Evolutionary conservation across 2,888 invertebrate genomes (phyloP), one percentile per base, ranked within the genome.

Genomic region (Pseudanteris insignis): DNA sequence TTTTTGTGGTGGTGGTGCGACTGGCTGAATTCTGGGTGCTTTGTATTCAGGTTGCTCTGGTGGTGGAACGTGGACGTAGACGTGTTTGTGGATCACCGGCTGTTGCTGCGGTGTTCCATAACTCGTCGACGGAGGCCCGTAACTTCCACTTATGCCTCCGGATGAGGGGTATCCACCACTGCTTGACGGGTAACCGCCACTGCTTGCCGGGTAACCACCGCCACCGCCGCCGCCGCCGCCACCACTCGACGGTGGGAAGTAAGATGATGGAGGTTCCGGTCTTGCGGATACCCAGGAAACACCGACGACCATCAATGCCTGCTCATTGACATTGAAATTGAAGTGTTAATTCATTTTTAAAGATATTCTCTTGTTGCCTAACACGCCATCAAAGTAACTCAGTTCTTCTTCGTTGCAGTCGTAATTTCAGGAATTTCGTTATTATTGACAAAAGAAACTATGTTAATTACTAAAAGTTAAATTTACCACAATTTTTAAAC

Each of bases 61-160:
- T 50, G 92, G 93, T 37, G 93, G 92, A 10, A 93, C 92, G 80
- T 93, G 93, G 10, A 94, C 92, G 82, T 93, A 94, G 8, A 94
- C 92, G 77, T 93, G 93, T 77, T 94, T 94, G 81, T 93, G 93
- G 41, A 93, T 87, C 28, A 91, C 88, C 55, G 87, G 87, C 72
- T 87, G 88, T 68, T 86, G 86, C 1, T 86, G 85, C 1, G 88
- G 88, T 1, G 83, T 82, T 6, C 83, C 83, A 63, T 81, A 82
- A 14, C 75, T 73, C 4, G 72, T 57, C 0, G 68, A 59, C 26
- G 66, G 62, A 4, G 62, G 66, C 2, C 72, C 71, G n/a, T 73
- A 70, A 26, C 65, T 67, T 12, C 65, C 67, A 21, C 68, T 60
- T 26, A 58, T 32, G 3, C 60, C 65, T 0, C 50, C 32, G 14